Evolutionary conservation across 2,113 vertebrate genomes (phyloP), one percentile per base, ranked within the genome.

Genomic region (Zootoca vivipara): DNA sequence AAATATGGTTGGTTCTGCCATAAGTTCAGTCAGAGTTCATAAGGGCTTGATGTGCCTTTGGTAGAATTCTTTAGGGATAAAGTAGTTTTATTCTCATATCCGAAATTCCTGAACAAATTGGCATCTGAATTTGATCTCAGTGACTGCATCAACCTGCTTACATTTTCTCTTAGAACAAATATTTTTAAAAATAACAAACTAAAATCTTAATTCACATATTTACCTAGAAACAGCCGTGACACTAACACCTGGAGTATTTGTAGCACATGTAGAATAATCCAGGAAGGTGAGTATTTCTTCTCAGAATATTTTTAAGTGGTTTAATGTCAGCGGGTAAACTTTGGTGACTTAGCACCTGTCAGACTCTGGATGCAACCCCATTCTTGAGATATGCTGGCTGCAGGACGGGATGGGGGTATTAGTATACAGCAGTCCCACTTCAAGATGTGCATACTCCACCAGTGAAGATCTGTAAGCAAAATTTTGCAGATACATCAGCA

Each of bases 21-120:
- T 93, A 94, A 95, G 92, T 95, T 95, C 93, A 95, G 88, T 91
- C 87, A 86, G 92, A 96, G 94, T 93, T 95, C 94, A 94, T 92
- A 85, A 88, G 84, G 89, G 28, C 6, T 58, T 84, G 3, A 1
- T 87, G 5, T 86, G 24, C 72, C 40, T 67, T 67, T 52, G 58
- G 62, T 28, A 52, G 56, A 46, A 67, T 40, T 91, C 38, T 18
- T 10, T 4, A 2, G 0, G 0, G 64, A 89, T 79, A 58, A 92
- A 89, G 73, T 28, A 82, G 73, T 15, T 90, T 95, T 89, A 90
- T 52, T 81, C 86, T 38, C 69, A 82, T 75, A 90, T 67, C 18
- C 58, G 67, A 80, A 91, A 83, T 38, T 87, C 83, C 69, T 42
- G 87, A 33, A 62, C 85, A 85, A 95, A 87, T 0, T 0, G 35